phyloP scores from a whole-genome alignment of 2,888 invertebrate genomes.

The Dicyrtomina minuta region DNA sequence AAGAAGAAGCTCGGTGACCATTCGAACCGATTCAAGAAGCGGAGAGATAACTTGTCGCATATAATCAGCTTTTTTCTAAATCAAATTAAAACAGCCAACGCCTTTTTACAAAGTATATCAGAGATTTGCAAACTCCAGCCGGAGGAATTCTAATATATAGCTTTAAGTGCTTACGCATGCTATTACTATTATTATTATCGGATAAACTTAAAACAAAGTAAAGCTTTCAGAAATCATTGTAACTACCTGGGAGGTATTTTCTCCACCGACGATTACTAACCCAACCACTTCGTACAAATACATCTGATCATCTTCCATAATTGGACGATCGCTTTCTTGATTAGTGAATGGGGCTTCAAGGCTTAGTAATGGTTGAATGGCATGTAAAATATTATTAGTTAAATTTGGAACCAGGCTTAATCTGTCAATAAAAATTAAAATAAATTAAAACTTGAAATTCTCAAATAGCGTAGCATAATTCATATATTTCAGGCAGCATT shows the following conservation, averaged over 20 bases:
- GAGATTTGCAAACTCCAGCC: no score
- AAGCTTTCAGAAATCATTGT: no score
- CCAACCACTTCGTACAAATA: conserved; percentile 64
- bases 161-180: no score
- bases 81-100: no score
- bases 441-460: neutral
- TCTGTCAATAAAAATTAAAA: conserved; percentile 30
- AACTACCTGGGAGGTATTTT: conserved; percentile 58
- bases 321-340: conserved; percentile 53
- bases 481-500: conserved; percentile 1
- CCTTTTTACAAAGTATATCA: no score
- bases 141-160: no score
- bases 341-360: conserved; percentile 58
- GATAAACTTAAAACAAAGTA: no score
- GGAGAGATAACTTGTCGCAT: conserved; percentile 59
- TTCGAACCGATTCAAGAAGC: conserved; percentile 58
- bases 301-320: conserved; percentile 62
- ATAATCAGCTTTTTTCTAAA: conserved; percentile 58
- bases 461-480: neutral
- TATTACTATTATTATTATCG: no score
- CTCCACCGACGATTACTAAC: conserved; percentile 61
- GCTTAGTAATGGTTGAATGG: conserved; percentile 60
- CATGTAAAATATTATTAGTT: conserved; percentile 59
- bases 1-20: conserved; percentile 56
- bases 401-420: conserved; percentile 44